Evolutionary conservation across 2,797 vertebrate species (phyloP).

Genomic region (Danionella dracula): DNA sequence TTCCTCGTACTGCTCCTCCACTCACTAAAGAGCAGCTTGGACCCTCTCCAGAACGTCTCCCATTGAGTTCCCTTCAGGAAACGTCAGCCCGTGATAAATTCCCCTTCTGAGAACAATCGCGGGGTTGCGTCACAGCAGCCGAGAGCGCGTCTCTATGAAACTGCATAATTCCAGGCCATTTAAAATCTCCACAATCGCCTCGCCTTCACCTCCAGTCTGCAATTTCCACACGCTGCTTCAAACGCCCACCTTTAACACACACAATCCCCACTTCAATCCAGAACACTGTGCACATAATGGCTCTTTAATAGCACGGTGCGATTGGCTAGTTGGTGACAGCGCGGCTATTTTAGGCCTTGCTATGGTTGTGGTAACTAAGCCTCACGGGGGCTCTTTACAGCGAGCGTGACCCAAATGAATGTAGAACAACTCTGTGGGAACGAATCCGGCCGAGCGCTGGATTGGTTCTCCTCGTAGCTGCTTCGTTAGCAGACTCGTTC

Average conservation of each 20-base stretch:
- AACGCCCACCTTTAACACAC: conserved; percentile 1
- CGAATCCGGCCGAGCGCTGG: neutral
- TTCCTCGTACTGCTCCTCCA: neutral
- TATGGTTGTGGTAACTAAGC: conserved; percentile 21
- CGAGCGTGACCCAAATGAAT: conserved; percentile 24
- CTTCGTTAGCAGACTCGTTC: conserved; percentile 18
- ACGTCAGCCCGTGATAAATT: neutral
- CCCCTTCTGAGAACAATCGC: neutral
- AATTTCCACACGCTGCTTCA: conserved; percentile 8
- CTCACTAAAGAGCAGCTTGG: neutral
- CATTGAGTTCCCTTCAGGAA: neutral
- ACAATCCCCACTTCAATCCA: neutral
- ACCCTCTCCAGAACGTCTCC: neutral
- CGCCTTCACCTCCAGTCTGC: neutral
- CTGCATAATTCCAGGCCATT: neutral
- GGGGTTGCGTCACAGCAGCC: neutral
- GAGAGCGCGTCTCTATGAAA: neutral
- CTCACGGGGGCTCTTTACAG: conserved; percentile 12
- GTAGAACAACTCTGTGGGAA: neutral
- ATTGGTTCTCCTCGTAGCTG: neutral
- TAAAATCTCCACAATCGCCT: neutral
- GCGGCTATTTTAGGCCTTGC: conserved; percentile 5
- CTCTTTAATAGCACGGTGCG: conserved; percentile 28
- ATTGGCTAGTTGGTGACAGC: conserved; percentile 24
- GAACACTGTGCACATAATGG: conserved; percentile 35